Percentiles rank a stretch among this genome's conserved stretches.
Evolutionary conservation across 1,140 invertebrate genomes (phyloP).

Genomic region (Panagrolaimus sp.): DNA sequence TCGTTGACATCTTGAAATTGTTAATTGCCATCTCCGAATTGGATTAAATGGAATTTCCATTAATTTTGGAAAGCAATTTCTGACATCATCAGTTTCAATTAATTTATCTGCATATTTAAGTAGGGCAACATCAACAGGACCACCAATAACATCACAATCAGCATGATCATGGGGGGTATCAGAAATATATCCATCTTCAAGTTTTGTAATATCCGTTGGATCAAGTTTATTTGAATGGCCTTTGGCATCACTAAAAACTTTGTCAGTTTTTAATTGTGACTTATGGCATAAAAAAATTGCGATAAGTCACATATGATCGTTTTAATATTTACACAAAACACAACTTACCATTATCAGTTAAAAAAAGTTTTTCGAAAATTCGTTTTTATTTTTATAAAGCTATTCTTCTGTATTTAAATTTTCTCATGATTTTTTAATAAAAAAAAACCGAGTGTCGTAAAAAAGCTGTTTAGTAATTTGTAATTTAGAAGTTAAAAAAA

Average conservation of each 20-base stretch:
- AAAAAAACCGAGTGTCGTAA: too few relatives aligned
- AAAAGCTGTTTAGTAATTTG: too few relatives aligned
- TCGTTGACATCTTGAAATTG: slow-evolving; percentile 47
- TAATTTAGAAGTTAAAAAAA: too few relatives aligned
- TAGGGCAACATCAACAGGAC: slow-evolving; percentile 51
- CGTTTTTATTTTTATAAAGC: too few relatives aligned
- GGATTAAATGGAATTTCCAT: slow-evolving; percentile 58
- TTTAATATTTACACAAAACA: too few relatives aligned
- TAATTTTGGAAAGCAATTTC: slow-evolving; percentile 43
- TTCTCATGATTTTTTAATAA: too few relatives aligned
- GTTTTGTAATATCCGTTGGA: neutral
- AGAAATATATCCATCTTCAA: neutral
- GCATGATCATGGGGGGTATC: neutral
- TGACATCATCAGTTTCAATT: slow-evolving; percentile 44
- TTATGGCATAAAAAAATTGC: slow-evolving; percentile 26
- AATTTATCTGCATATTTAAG: slow-evolving; percentile 51
- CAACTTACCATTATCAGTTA: too few relatives aligned
- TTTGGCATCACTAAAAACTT: slow-evolving; percentile 32
- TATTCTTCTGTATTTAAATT: too few relatives aligned
- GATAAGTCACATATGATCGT: neutral
- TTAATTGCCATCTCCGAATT: slow-evolving; percentile 54
- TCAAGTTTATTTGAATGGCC: slow-evolving; percentile 9
- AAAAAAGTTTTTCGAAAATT: too few relatives aligned
- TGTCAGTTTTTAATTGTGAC: slow-evolving; percentile 38
- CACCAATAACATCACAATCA: slow-evolving; percentile 44